Evolutionary conservation across 2,888 invertebrate genomes (phyloP).

Genomic region (Calliphora vomitoria): DNA sequence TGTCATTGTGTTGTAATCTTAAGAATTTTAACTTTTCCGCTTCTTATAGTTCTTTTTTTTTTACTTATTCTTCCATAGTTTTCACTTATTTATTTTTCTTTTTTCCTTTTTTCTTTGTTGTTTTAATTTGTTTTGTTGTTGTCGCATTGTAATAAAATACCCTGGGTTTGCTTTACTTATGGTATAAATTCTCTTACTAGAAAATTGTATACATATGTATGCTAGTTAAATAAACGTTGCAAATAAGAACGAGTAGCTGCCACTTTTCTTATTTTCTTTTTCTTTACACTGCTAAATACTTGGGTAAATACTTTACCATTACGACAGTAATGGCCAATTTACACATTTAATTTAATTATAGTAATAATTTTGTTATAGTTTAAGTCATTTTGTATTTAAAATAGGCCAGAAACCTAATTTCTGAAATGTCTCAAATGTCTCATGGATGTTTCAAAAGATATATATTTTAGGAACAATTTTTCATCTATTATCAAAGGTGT

Average conservation of each 20-base stretch:
- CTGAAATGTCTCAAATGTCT: too few relatives aligned
- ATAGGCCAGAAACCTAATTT: too few relatives aligned
- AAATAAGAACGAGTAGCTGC: neutral
- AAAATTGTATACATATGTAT: neutral
- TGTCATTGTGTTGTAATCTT: constrained; percentile 61
- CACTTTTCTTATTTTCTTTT: constrained; percentile 57
- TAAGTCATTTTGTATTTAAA: neutral
- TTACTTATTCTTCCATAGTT: constrained; percentile 29
- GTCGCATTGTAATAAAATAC: constrained; percentile 53
- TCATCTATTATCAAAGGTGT: too few relatives aligned
- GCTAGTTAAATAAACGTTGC: constrained; percentile 25
- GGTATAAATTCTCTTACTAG: constrained; percentile 1
- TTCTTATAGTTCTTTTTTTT: constrained; percentile 10
- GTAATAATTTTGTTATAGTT: neutral
- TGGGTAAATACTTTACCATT: constrained; percentile 28
- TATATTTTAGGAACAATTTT: too few relatives aligned
- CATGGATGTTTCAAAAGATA: too few relatives aligned
- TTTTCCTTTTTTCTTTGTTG: constrained; percentile 15
- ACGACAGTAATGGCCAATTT: constrained; percentile 51
- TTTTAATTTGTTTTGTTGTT: constrained; percentile 42
- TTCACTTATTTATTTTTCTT: constrained; percentile 29
- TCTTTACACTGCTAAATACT: constrained; percentile 22
- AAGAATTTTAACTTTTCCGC: constrained; percentile 68
- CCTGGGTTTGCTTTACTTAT: constrained; percentile 27
- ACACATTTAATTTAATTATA: constrained; percentile 8